phyloP scores from a whole-genome alignment of 2,888 invertebrate genomes.

The Cybosia mesomella region DNA sequence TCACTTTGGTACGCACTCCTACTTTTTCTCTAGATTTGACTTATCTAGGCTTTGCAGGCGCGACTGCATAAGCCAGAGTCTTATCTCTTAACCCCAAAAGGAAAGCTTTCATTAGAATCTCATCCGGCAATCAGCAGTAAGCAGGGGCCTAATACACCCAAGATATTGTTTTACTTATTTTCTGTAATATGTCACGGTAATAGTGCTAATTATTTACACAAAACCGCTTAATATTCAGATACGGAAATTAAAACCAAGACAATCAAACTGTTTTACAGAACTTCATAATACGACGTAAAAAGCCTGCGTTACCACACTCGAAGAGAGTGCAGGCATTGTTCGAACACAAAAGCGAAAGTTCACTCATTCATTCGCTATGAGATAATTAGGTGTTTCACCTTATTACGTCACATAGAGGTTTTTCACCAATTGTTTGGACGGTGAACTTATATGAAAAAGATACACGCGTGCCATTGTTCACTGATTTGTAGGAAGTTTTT shows the following conservation, averaged over 20 bases:
- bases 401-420: slow-evolving; percentile 78
- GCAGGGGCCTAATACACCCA: too few species aligned
- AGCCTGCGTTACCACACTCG: slow-evolving; percentile 73
- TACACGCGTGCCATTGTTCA: slow-evolving; percentile 55
- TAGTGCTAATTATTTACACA: background rate
- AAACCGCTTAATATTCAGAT: slow-evolving; percentile 26
- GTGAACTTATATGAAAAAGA: slow-evolving; percentile 66
- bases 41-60: too few species aligned
- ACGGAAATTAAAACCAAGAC: slow-evolving; percentile 49
- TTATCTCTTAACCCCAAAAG: too few species aligned
- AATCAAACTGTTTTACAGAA: slow-evolving; percentile 53
- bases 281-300: slow-evolving; percentile 72
- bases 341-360: slow-evolving; percentile 85
- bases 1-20: too few species aligned
- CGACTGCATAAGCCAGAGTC: too few species aligned
- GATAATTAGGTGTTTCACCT: slow-evolving; percentile 85
- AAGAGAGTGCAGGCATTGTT: slow-evolving; percentile 80
- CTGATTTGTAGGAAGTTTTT: slow-evolving; percentile 66
- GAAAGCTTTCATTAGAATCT: too few species aligned
- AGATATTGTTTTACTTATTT: too few species aligned
- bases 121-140: too few species aligned
- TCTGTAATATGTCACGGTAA: background rate
- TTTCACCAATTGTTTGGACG: slow-evolving; percentile 78
- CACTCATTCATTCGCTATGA: slow-evolving; percentile 79
- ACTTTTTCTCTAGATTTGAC: too few species aligned